Percentiles rank a stretch among this genome's conserved stretches.
Evolutionary conservation across 2,113 vertebrate genomes (phyloP).

Genomic region (Callospermophilus lateralis): DNA sequence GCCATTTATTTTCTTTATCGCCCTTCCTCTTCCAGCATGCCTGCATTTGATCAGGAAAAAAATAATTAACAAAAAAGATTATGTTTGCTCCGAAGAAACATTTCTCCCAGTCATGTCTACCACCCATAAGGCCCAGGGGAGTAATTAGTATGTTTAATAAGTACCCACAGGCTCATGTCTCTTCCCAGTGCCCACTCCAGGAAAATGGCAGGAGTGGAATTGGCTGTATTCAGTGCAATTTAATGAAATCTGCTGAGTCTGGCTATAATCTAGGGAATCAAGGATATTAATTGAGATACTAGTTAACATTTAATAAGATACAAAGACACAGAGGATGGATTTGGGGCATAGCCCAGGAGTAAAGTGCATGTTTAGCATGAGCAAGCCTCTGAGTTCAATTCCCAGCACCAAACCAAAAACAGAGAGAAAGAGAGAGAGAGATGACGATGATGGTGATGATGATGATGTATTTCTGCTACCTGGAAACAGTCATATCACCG

Average conservation of each 20-base stretch:
- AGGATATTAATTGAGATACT: not conserved
- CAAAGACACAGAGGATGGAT: not conserved
- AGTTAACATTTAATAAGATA: not conserved
- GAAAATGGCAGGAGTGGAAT: not conserved
- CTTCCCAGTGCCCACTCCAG: not conserved
- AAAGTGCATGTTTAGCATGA: not conserved
- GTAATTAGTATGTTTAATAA: not conserved
- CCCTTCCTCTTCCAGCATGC: constrained; percentile 60
- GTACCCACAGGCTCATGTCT: not conserved
- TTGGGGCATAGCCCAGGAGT: not conserved
- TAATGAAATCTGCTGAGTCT: not conserved
- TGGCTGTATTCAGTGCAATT: not conserved
- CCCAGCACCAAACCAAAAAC: not conserved
- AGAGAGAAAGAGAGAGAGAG: too few relatives aligned
- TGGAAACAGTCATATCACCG: not conserved
- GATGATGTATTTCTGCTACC: not conserved
- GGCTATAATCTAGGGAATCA: not conserved
- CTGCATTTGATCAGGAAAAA: constrained; percentile 67
- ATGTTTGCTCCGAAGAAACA: not conserved
- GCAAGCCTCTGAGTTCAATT: not conserved
- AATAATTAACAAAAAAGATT: constrained; percentile 33
- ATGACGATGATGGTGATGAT: not conserved
- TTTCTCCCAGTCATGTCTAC: not conserved
- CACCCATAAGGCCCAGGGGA: not conserved
- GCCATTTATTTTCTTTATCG: constrained; percentile 14